A percentile compares a stretch with the other conserved stretches of the same genome.
phyloP scores from a whole-genome alignment of 1,140 invertebrate species.

The Eubasilissa regina region DNA sequence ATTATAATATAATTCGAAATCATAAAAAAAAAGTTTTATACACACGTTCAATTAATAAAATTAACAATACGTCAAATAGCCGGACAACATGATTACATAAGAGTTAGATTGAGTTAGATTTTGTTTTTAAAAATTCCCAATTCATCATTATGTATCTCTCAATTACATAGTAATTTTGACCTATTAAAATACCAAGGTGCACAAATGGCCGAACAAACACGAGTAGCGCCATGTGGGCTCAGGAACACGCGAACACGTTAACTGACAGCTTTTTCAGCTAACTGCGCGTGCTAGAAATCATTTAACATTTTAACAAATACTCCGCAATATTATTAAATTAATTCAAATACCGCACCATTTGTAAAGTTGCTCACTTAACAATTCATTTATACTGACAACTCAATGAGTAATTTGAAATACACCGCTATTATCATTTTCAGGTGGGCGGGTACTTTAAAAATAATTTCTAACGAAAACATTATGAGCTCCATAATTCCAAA shows the following conservation, averaged over 20 bases:
- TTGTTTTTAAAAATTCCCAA: neutral
- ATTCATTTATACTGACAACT: slow-evolving; percentile 40
- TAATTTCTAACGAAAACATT: slow-evolving; percentile 3
- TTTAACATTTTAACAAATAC: slow-evolving; percentile 27
- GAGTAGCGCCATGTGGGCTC: neutral
- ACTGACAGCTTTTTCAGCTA: slow-evolving; percentile 35
- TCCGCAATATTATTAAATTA: slow-evolving; percentile 34
- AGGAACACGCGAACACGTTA: slow-evolving; percentile 24
- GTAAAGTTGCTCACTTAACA: slow-evolving; percentile 18
- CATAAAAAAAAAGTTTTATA: too few species aligned
- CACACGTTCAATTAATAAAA: too few species aligned
- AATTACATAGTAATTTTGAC: neutral
- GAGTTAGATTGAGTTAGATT: too few species aligned
- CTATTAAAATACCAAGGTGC: neutral
- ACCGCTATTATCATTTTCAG: slow-evolving; percentile 2
- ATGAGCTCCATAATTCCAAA: too few species aligned
- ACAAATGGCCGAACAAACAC: slow-evolving; percentile 24
- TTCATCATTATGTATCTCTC: neutral
- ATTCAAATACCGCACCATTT: slow-evolving; percentile 41
- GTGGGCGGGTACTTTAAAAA: neutral
- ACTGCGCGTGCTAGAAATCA: slow-evolving; percentile 17
- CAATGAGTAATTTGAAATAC: slow-evolving; percentile 19
- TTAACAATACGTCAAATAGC: too few species aligned
- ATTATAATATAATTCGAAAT: too few species aligned
- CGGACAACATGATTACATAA: too few species aligned